phyloP scores from a whole-genome alignment of 2,113 vertebrate species.

The Perccottus glenii region DNA sequence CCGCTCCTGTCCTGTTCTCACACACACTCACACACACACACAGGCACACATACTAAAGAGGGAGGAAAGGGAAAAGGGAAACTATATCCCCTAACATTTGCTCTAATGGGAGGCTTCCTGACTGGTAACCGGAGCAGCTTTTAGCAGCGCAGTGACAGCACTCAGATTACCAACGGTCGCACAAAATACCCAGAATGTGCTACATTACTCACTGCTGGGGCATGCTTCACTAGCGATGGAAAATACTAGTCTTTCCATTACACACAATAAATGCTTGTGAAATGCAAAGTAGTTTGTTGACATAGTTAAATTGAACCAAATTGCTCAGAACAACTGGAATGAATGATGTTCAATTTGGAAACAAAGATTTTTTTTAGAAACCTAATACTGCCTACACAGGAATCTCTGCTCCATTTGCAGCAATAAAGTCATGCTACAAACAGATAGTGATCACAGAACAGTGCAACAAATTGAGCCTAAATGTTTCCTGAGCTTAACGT shows the following conservation, averaged over 20 bases:
- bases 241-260: conserved; percentile 16
- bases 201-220: conserved; percentile 32
- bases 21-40: conserved; percentile 21
- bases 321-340: not conserved
- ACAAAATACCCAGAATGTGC: conserved; percentile 61
- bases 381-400: conserved; percentile 6
- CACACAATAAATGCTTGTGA: not conserved
- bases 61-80: conserved; percentile 58
- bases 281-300: too few species aligned
- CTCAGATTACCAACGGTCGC: conserved; percentile 63
- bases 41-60: conserved; percentile 38
- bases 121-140: conserved; percentile 70
- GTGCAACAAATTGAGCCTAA: conserved; percentile 16
- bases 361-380: conserved; percentile 17
- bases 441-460: conserved; percentile 27
- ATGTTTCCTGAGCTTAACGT: conserved; percentile 3
- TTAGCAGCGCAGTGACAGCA: conserved; percentile 59
- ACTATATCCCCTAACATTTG: conserved; percentile 68
- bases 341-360: not conserved
- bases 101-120: conserved; percentile 78
- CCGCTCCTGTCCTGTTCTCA: not conserved
- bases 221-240: conserved; percentile 23
- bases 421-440: conserved; percentile 5
- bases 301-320: not conserved
- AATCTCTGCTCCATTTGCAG: not conserved